A percentile compares a stretch with the other conserved stretches of the same genome.
Conservation (phyloP, 2,113 vertebrate species). For the Nyctereutes procyonoides region DNA sequence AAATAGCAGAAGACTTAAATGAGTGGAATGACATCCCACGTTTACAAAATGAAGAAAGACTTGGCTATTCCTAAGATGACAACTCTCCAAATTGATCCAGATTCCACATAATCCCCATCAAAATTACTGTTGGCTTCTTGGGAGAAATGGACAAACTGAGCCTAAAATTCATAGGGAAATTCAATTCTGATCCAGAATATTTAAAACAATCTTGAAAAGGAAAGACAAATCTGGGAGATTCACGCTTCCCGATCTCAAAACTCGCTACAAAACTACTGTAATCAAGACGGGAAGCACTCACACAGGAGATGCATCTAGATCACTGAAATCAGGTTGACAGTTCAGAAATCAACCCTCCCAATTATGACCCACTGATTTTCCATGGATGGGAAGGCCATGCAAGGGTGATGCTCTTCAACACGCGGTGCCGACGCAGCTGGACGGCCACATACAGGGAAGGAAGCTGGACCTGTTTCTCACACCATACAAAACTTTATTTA, state of each 20-base stretch:
- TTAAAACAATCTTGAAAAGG: neutral
- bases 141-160: neutral
- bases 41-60: neutral
- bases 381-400: neutral
- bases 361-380: neutral
- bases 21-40: neutral
- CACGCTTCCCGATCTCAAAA: neutral
- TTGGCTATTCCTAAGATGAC: fast-evolving
- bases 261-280: neutral
- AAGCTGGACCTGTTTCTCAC: neutral
- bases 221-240: neutral
- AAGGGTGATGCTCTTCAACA: neutral
- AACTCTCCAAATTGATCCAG: fast-evolving
- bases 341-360: neutral
- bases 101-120: no score
- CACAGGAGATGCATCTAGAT: fast-evolving
- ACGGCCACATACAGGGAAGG: fast-evolving
- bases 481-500: neutral
- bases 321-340: fast-evolving
- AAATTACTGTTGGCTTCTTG: neutral
- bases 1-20: neutral
- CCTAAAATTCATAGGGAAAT: neutral
- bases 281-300: neutral
- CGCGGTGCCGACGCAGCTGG: fast-evolving
- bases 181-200: neutral